Evolutionary conservation across 53 echinoderm and acorn worm species (phyloP).

Genomic region (Astropecten irregularis): DNA sequence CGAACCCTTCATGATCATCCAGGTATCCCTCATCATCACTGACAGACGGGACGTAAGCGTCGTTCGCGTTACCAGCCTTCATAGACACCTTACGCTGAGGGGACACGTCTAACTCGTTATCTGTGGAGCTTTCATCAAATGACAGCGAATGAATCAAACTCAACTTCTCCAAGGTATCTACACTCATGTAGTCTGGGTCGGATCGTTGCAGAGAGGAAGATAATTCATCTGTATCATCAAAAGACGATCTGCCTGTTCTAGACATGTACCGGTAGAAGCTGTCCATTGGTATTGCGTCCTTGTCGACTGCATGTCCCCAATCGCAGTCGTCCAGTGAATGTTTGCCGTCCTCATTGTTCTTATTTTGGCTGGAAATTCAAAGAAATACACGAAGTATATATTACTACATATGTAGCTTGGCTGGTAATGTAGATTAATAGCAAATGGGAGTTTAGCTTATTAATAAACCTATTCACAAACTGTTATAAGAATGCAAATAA

Average conservation of each 20-base stretch:
- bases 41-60: not conserved
- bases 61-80: not conserved
- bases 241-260: not conserved
- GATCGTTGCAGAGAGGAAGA: not conserved
- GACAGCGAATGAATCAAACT: not conserved
- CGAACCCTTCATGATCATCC: too few relatives aligned
- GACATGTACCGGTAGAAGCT: not conserved
- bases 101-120: not conserved
- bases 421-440: too few relatives aligned
- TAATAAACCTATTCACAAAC: too few relatives aligned
- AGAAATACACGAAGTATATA: too few relatives aligned
- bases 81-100: not conserved
- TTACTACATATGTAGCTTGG: too few relatives aligned
- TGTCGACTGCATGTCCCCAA: not conserved
- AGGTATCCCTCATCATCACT: too few relatives aligned
- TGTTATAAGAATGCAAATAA: too few relatives aligned
- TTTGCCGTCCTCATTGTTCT: not conserved
- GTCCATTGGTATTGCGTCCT: not conserved
- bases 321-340: not conserved
- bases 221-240: not conserved
- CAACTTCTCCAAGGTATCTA: not conserved
- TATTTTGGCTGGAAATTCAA: too few relatives aligned
- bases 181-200: not conserved
- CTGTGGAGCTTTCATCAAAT: not conserved
- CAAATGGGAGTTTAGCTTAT: too few relatives aligned